Evolutionary conservation across 2,888 invertebrate genomes (phyloP), one percentile per base, ranked within the genome.

Genomic region (Cephus runcator): DNA sequence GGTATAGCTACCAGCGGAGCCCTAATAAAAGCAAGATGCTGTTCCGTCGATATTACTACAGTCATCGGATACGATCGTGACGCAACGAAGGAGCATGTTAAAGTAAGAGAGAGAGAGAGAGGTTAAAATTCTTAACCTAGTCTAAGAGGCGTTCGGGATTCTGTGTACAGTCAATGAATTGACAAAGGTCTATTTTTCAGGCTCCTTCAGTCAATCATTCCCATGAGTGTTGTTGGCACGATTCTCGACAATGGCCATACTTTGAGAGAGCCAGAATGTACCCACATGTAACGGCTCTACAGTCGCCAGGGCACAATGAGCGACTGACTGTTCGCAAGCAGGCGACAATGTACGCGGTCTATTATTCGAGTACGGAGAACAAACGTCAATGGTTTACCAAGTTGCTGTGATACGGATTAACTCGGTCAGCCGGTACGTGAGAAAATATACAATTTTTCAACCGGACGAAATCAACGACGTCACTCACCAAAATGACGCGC

Each of bases 221-320:
- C 56, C 56, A 56, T 56, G 56, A 56, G 56, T 9, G 56, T 6
- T 23, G 56, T 23, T 56, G 56, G 23, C 23, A 56, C 23, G 6
- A 23, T 23, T 56, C 71, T 12, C 6, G 71, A 33, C 31, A 71
- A 71, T 33, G 71, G 71, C 31, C 31, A 71, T 15, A 71, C 71
- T 69, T 69, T n/a, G 31, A 71, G 12, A 33, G 33, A 3, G 1
- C 71, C 9, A 83, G 87, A 88, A 88, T 88, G 87, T 85, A 80
- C 88, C 88, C 88, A 87, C 88, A 88, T 88, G 82, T 73, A 73
- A 83, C 79, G 79, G 78, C 75, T 69, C 81, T 83, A 79, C 73
- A 80, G 84, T 81, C 81, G 77, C 80, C 80, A 75, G 79, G 75
- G 80, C 83, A 87, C 87, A 88, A 87, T 87, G 82, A 83, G 73